phyloP scores from a whole-genome alignment of 2,888 invertebrate species.

The Sclerodermus sp. region DNA sequence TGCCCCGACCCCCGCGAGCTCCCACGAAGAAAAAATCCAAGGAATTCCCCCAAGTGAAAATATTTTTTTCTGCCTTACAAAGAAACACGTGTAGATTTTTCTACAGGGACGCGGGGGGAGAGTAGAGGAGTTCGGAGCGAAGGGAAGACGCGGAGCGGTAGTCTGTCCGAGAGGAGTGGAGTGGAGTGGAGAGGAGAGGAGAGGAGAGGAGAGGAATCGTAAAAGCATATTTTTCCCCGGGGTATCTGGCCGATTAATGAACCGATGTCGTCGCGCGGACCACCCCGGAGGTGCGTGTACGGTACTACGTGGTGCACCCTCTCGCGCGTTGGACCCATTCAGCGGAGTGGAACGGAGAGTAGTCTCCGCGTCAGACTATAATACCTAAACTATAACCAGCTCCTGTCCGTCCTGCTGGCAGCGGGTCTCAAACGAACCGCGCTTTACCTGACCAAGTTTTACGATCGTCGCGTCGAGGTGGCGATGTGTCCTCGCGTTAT shows the following conservation, averaged over 20 bases:
- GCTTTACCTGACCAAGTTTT: conserved; percentile 56
- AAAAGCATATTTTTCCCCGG: conserved; percentile 46
- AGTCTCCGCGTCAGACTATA: conserved; percentile 31
- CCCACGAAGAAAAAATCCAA: no score
- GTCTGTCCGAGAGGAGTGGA: background rate
- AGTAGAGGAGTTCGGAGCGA: background rate
- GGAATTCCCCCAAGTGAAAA: no score
- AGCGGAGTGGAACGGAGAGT: conserved; percentile 18
- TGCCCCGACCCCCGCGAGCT: no score
- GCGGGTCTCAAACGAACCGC: conserved; percentile 48
- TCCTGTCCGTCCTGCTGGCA: conserved; percentile 39
- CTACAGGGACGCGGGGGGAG: background rate
- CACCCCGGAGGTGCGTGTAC: conserved; percentile 50
- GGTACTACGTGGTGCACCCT: conserved; percentile 16
- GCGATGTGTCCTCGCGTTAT: conserved; percentile 57
- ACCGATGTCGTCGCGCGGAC: conserved; percentile 53
- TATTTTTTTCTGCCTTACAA: no score
- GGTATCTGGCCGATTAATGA: conserved; percentile 55
- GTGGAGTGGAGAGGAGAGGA: conserved; percentile 7
- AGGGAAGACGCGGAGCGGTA: background rate
- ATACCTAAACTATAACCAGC: conserved; percentile 47
- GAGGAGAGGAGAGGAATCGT: conserved; percentile 20
- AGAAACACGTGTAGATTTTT: no score
- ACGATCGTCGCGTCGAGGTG: conserved; percentile 57
- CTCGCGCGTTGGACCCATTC: conserved; percentile 12